Evolutionary conservation across 2,113 vertebrate species (phyloP).

Genomic region (Charina bottae): DNA sequence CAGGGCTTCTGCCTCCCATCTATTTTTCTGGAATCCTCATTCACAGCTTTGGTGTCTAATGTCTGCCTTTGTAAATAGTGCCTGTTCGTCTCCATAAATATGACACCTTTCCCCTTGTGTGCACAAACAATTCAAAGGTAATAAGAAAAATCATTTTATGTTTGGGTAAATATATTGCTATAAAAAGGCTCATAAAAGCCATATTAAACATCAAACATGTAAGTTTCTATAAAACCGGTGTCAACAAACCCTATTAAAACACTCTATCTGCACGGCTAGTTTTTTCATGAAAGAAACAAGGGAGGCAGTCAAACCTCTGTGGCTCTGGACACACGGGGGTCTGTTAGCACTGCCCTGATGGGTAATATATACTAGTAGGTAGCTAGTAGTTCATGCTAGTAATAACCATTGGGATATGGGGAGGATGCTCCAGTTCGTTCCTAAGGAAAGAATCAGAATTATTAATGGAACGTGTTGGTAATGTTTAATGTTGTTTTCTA

Average conservation of each 20-base stretch:
- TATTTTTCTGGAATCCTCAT: too few relatives aligned
- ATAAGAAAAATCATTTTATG: too few relatives aligned
- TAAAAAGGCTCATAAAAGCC: neutral
- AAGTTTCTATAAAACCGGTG: neutral
- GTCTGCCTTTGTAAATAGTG: too few relatives aligned
- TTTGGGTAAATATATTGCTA: too few relatives aligned
- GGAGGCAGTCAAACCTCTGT: neutral
- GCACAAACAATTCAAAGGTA: too few relatives aligned
- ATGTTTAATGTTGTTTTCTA: slow-evolving; percentile 62
- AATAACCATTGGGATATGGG: neutral
- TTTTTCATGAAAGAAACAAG: neutral
- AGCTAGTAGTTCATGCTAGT: neutral
- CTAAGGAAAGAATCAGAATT: neutral
- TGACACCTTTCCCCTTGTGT: too few relatives aligned
- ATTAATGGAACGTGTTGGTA: neutral
- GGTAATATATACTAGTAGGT: neutral
- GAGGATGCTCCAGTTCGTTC: neutral
- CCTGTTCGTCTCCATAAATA: too few relatives aligned
- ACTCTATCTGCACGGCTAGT: too few relatives aligned
- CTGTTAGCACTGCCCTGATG: too few relatives aligned
- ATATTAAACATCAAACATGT: neutral
- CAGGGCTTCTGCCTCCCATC: too few relatives aligned
- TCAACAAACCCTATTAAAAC: neutral
- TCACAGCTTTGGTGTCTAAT: too few relatives aligned
- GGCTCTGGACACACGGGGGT: neutral